Conservation (phyloP, 2,113 vertebrate genomes). For the Triplophysa rosa region DNA sequence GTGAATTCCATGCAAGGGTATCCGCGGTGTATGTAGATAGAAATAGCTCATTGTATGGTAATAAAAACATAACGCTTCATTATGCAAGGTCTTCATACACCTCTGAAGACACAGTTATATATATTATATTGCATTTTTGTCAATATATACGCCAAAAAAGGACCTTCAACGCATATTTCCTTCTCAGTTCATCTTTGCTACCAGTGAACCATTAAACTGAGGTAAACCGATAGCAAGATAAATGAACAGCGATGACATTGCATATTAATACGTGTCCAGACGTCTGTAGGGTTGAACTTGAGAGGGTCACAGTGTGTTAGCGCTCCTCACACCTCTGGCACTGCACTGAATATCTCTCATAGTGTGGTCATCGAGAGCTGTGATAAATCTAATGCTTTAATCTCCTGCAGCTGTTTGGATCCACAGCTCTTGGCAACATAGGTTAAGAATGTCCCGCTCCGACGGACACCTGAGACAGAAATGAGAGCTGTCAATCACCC, state of each 20-base stretch:
- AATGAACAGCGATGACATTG: neutral
- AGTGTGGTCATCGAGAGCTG: slow-evolving; percentile 16
- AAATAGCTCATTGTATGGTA: too few species aligned
- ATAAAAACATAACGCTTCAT: too few species aligned
- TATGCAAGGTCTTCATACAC: too few species aligned
- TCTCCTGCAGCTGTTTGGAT: slow-evolving; percentile 44
- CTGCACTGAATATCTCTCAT: neutral
- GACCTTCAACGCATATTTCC: neutral
- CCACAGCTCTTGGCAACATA: slow-evolving; percentile 27
- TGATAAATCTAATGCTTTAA: slow-evolving; percentile 27
- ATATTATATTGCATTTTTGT: too few species aligned
- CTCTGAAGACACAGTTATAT: too few species aligned
- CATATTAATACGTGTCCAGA: slow-evolving; percentile 5
- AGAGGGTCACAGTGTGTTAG: neutral
- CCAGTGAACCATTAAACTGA: neutral
- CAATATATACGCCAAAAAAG: too few species aligned
- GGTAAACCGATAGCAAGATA: too few species aligned
- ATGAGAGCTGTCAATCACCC: slow-evolving; percentile 37
- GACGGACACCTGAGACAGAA: slow-evolving; percentile 27
- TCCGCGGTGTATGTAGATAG: too few species aligned
- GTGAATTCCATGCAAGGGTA: too few species aligned
- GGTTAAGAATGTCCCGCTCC: slow-evolving; percentile 20
- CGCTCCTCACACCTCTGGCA: neutral
- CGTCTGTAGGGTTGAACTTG: neutral
- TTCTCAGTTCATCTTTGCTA: neutral